Percentiles rank a stretch among this genome's conserved stretches.
These are phyloP conservation scores for Notarius quadriscutis DNA, from an alignment of 2,113 vertebrate genomes.

Conservation along the genomic window DNA sequence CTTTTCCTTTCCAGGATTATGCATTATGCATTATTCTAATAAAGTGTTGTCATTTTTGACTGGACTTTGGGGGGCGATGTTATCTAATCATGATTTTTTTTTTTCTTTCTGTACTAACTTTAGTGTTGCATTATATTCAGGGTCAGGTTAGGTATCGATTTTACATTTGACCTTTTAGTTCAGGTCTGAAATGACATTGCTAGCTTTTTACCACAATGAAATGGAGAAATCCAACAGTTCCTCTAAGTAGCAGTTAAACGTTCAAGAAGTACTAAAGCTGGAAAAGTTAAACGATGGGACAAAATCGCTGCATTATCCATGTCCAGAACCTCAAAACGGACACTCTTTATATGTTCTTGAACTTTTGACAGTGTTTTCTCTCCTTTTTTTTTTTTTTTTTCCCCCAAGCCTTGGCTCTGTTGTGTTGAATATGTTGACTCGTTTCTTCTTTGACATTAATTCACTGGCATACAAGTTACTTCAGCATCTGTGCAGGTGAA, in stretches of 20 bases:
- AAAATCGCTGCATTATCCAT: neutral
- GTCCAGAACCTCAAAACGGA: neutral
- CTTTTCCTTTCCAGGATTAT: neutral
- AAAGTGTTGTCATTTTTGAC: conserved; percentile 16
- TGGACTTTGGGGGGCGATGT: neutral
- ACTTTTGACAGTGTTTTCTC: neutral
- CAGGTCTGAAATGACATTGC: neutral
- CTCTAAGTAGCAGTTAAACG: neutral
- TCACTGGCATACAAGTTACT: neutral
- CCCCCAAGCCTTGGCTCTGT: neutral
- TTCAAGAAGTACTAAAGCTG: neutral
- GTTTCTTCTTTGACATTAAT: neutral
- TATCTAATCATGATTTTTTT: neutral
- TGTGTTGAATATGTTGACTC: neutral
- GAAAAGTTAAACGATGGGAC: neutral
- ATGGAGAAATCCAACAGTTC: neutral
- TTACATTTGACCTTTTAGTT: neutral
- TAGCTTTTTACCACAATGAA: neutral
- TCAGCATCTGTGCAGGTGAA: neutral
- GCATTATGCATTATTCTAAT: conserved; percentile 23
- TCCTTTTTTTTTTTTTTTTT: neutral
- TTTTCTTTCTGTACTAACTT: neutral
- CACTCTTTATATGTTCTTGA: neutral
- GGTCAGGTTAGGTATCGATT: neutral
- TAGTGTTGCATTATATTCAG: conserved; percentile 40